Conservation (phyloP, 2,888 invertebrate species). For the Eledone cirrhosa region DNA sequence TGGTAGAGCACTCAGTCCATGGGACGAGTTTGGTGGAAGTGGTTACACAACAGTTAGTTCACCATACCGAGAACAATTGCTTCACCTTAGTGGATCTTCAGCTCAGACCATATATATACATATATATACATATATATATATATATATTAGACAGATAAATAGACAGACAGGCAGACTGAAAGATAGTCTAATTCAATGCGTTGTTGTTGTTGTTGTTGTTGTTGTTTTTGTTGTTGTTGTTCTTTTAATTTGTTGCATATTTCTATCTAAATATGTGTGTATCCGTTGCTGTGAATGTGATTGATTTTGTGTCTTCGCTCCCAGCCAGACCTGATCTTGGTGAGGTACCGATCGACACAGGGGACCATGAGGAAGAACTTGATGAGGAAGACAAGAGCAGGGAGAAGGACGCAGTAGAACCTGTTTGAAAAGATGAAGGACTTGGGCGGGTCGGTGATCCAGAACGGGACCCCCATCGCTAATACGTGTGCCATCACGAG, state of each 20-base stretch:
- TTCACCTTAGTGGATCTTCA: no score
- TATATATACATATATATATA: no score
- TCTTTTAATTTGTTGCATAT: not conserved
- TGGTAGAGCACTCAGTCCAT: no score
- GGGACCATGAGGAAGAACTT: conserved; percentile 46
- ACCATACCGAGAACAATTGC: no score
- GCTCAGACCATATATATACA: no score
- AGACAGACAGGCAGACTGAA: no score
- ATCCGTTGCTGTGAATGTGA: not conserved
- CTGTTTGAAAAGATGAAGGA: conserved; percentile 29
- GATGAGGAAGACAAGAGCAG: conserved; percentile 45
- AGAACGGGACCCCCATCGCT: conserved; percentile 51
- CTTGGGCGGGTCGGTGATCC: conserved; percentile 33
- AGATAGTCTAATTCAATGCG: no score
- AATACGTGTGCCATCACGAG: conserved; percentile 48
- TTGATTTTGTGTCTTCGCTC: conserved; percentile 38
- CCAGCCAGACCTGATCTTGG: conserved; percentile 52
- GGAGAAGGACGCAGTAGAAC: conserved; percentile 50
- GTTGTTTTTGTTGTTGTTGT: not conserved
- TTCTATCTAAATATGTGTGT: conserved; percentile 11
- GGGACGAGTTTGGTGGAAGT: no score
- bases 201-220: not conserved
- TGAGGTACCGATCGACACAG: conserved; percentile 42
- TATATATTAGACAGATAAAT: no score
- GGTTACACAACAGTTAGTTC: no score